Percentiles rank a stretch among this genome's conserved stretches.
Conservation (phyloP, 2,888 invertebrate species). For the Arge pagana region DNA sequence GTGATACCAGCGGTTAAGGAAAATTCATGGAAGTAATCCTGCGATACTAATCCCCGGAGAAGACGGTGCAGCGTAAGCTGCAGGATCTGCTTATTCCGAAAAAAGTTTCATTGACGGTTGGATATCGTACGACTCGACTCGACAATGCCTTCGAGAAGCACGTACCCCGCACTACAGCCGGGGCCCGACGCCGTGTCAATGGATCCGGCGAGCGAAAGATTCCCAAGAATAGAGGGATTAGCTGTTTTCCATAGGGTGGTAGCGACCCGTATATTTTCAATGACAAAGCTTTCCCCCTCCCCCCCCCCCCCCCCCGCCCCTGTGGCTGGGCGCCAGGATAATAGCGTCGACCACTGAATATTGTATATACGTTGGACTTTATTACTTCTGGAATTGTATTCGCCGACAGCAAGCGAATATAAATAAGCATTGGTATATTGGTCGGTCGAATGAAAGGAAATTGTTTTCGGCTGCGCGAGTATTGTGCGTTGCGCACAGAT, state of each 20-base stretch:
- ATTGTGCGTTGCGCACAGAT: too few relatives aligned
- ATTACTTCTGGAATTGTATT: constrained; percentile 12
- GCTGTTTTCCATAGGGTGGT: constrained; percentile 14
- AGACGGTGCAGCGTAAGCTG: too few relatives aligned
- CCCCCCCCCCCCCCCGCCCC: neutral
- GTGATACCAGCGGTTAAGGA: too few relatives aligned
- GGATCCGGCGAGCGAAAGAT: neutral
- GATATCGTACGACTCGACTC: too few relatives aligned
- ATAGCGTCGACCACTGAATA: constrained; percentile 13
- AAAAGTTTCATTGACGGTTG: too few relatives aligned
- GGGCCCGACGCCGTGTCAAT: too few relatives aligned
- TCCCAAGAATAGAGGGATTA: constrained; percentile 19
- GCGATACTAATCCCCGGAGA: too few relatives aligned
- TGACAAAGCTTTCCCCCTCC: constrained; percentile 2
- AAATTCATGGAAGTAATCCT: too few relatives aligned
- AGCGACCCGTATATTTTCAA: constrained; percentile 12
- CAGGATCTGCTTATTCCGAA: too few relatives aligned
- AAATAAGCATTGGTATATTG: constrained; percentile 18
- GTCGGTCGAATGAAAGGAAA: too few relatives aligned
- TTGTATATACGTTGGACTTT: constrained; percentile 16
- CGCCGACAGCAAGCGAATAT: neutral
- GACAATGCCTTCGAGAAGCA: constrained; percentile 10
- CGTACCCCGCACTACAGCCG: constrained; percentile 6
- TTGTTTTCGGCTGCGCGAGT: too few relatives aligned
- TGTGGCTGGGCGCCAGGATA: constrained; percentile 10